Percentiles rank a stretch among this genome's conserved stretches.
phyloP scores from a whole-genome alignment of 2,797 vertebrate species.

The Lithobates sylvaticus region DNA sequence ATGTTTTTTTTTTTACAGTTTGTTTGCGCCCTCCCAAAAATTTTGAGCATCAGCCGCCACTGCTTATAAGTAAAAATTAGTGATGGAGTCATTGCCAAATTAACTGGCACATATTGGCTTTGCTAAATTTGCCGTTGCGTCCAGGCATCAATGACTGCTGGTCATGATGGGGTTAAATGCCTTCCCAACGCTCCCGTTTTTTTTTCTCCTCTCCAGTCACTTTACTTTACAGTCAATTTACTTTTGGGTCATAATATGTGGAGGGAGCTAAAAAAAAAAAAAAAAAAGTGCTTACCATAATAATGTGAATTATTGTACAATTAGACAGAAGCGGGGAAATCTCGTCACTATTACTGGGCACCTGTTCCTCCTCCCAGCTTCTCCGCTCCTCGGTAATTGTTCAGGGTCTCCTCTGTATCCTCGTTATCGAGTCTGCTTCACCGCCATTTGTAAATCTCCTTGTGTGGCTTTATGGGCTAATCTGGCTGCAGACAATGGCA shows the following conservation, averaged over 20 bases:
- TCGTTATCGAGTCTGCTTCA: not conserved
- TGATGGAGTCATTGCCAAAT: too few relatives aligned
- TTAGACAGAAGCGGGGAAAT: not conserved
- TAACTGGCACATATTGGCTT: too few relatives aligned
- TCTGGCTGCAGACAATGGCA: not conserved
- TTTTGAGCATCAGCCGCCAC: too few relatives aligned
- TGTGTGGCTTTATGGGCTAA: not conserved
- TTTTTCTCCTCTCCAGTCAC: too few relatives aligned
- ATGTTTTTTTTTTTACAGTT: too few relatives aligned
- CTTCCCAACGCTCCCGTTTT: too few relatives aligned
- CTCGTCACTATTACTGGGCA: not conserved
- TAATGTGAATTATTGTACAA: constrained; percentile 24
- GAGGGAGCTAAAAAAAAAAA: not conserved
- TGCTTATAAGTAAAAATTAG: too few relatives aligned
- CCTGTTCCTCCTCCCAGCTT: not conserved
- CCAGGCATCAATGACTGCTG: too few relatives aligned
- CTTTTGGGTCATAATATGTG: not conserved
- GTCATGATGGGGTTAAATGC: too few relatives aligned
- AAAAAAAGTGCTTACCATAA: not conserved
- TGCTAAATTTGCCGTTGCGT: too few relatives aligned
- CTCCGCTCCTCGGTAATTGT: not conserved
- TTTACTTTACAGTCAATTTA: not conserved
- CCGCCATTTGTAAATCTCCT: not conserved
- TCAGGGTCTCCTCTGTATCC: not conserved
- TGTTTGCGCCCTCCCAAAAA: too few relatives aligned